Conservation (phyloP, 2,113 vertebrate species). For the Alaudala cheleensis region DNA sequence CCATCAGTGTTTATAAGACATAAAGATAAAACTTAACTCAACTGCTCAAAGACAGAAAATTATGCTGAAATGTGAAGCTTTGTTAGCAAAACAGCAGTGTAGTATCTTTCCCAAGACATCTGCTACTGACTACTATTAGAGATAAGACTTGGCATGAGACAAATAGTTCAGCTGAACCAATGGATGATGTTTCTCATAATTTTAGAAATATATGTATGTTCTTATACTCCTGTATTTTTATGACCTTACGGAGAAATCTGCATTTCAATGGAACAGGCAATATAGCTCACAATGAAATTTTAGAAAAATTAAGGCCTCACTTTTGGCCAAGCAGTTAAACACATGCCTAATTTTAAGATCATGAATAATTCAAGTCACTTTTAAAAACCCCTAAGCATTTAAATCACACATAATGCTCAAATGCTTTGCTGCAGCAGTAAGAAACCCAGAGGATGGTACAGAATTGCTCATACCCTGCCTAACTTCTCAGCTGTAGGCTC, state of each 20-base stretch:
- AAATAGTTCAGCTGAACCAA: background rate
- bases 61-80: background rate
- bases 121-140: background rate
- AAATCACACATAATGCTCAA: background rate
- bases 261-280: background rate
- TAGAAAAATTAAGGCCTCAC: background rate
- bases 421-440: background rate
- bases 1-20: background rate
- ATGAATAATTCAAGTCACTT: background rate
- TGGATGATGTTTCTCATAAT: background rate
- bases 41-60: background rate
- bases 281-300: background rate
- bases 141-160: accelerated
- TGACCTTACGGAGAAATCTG: background rate
- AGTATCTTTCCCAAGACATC: background rate
- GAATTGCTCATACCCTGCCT: background rate
- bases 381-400: background rate
- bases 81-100: background rate
- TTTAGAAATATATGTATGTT: background rate
- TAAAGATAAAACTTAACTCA: background rate
- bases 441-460: background rate
- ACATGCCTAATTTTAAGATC: background rate
- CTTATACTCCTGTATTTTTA: background rate
- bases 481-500: background rate
- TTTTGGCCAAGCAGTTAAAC: background rate